phyloP scores from a whole-genome alignment of 2,888 invertebrate species.

The Endomychus coccineus region DNA sequence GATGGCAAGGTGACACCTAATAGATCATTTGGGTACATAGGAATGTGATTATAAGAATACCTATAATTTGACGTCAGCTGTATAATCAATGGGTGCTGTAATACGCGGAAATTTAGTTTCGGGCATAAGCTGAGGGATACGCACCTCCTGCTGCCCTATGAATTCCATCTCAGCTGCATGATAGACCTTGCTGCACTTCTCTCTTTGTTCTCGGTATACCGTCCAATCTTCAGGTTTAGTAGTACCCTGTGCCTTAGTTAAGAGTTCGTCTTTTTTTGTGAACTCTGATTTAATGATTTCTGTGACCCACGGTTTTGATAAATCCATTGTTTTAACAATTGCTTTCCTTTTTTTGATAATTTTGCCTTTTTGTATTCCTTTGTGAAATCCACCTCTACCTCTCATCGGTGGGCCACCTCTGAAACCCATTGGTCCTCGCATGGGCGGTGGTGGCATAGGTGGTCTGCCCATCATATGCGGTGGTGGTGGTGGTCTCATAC shows the following conservation, averaged over 20 bases:
- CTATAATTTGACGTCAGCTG: slow-evolving; percentile 44
- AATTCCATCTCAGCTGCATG: slow-evolving; percentile 49
- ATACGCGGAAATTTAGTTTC: slow-evolving; percentile 40
- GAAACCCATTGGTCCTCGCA: slow-evolving; percentile 29
- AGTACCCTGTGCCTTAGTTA: slow-evolving; percentile 43
- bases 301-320: slow-evolving; percentile 54
- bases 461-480: slow-evolving; percentile 28
- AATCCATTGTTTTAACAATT: slow-evolving; percentile 33
- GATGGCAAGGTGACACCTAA: slow-evolving; percentile 1
- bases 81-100: slow-evolving; percentile 44
- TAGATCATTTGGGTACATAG: slow-evolving; percentile 7
- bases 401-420: slow-evolving; percentile 24
- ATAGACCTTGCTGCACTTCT: slow-evolving; percentile 51
- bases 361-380: slow-evolving; percentile 34
- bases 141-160: slow-evolving; percentile 49
- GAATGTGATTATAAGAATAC: slow-evolving; percentile 33
- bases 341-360: slow-evolving; percentile 31
- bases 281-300: slow-evolving; percentile 50
- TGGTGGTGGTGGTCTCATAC: slow-evolving; percentile 29
- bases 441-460: slow-evolving; percentile 28
- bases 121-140: slow-evolving; percentile 45
- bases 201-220: slow-evolving; percentile 51
- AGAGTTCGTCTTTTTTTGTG: slow-evolving; percentile 47
- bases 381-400: slow-evolving; percentile 19
- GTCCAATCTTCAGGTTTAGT: slow-evolving; percentile 51